These are phyloP conservation scores for Aphelinus atriplicis DNA, from an alignment of 1,140 invertebrate species.

Conservation along the genomic window DNA sequence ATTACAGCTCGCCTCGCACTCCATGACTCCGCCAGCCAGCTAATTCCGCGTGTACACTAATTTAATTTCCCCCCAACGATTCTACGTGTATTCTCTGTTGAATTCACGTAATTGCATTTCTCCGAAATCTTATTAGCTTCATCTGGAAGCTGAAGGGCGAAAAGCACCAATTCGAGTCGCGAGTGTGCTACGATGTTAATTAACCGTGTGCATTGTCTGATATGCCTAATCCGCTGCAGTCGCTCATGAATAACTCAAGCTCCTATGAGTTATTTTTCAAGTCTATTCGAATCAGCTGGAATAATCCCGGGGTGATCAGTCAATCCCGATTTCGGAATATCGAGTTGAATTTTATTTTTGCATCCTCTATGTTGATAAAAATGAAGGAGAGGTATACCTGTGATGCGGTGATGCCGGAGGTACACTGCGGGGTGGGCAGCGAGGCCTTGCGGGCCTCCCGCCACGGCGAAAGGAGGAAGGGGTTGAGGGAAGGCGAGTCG, in stretches of 20 bases:
- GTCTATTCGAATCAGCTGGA: not conserved
- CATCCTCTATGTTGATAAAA: too few species aligned
- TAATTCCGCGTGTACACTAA: too few species aligned
- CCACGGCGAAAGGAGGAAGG: conserved; percentile 82
- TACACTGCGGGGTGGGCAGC: conserved; percentile 82
- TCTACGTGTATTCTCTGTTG: too few species aligned
- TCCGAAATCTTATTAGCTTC: too few species aligned
- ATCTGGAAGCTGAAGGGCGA: too few species aligned
- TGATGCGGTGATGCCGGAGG: conserved; percentile 83
- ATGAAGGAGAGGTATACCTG: conserved; percentile 66
- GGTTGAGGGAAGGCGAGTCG: conserved; percentile 78
- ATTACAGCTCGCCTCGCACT: too few species aligned
- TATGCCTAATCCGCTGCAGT: not conserved
- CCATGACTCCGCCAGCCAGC: too few species aligned
- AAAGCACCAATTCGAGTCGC: too few species aligned
- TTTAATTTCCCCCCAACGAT: too few species aligned
- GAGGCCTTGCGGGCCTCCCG: conserved; percentile 81
- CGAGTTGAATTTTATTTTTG: not conserved
- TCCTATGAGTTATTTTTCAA: not conserved
- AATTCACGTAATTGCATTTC: too few species aligned
- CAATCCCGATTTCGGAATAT: not conserved
- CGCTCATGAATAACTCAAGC: not conserved
- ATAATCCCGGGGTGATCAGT: not conserved
- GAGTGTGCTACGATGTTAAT: too few species aligned
- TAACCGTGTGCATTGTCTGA: too few species aligned